Conservation (phyloP, 2,888 invertebrate genomes). For the Frankliniella intonsa region DNA sequence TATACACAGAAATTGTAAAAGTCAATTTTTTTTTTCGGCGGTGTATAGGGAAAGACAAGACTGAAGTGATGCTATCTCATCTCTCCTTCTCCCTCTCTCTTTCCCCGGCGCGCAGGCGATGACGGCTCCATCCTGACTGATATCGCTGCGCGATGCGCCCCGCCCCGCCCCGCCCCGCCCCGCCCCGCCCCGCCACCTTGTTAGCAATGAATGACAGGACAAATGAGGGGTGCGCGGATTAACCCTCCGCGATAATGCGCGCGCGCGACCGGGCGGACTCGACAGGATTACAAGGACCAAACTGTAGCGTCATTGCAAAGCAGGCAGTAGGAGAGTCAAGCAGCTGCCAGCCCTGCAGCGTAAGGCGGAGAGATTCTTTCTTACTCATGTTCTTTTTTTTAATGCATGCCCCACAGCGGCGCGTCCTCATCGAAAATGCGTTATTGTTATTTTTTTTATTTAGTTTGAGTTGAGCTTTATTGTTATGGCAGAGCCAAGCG, state of each 20-base stretch:
- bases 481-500: too few relatives aligned
- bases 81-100: neutral
- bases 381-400: too few relatives aligned
- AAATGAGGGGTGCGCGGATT: neutral
- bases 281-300: neutral
- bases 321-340: neutral
- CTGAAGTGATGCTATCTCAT: too few relatives aligned
- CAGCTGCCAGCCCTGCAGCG: neutral
- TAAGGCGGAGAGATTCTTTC: neutral
- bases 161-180: neutral
- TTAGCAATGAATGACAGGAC: conserved; percentile 15
- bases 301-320: neutral
- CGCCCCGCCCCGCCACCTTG: neutral
- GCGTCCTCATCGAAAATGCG: too few relatives aligned
- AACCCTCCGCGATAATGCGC: neutral
- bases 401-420: too few relatives aligned
- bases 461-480: too few relatives aligned
- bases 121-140: conserved; percentile 11
- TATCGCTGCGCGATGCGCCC: neutral
- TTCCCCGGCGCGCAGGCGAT: neutral
- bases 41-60: too few relatives aligned
- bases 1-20: too few relatives aligned
- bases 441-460: too few relatives aligned
- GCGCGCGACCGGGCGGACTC: neutral
- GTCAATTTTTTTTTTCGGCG: too few relatives aligned